Conservation (phyloP, 2,888 invertebrate species). For the Acanthosepion lycidas region DNA sequence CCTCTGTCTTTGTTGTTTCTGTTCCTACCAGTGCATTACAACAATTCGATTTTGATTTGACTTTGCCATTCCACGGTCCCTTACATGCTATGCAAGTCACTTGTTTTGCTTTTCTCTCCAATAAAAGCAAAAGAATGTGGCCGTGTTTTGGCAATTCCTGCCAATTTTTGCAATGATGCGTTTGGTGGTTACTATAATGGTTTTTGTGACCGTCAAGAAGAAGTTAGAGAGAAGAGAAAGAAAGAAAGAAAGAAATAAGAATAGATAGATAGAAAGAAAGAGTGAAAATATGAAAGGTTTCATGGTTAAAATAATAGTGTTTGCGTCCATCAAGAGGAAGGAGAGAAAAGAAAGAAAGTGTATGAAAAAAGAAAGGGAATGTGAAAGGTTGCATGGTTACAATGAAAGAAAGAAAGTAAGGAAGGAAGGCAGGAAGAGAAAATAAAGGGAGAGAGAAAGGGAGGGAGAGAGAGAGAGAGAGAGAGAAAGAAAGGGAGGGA, state of each 20-base stretch:
- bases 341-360: neutral
- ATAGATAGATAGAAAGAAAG: neutral
- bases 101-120: neutral
- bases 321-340: neutral
- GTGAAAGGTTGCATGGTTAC: too few species aligned
- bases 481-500: too few species aligned
- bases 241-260: neutral
- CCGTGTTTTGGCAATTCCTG: neutral
- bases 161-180: neutral
- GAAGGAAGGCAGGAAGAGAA: neutral
- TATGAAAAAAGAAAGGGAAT: neutral
- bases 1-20: neutral
- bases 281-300: neutral
- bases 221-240: neutral
- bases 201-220: neutral
- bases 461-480: neutral
- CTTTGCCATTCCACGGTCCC: neutral
- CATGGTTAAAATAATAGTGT: neutral
- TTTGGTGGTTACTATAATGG: neutral
- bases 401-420: too few species aligned
- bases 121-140: neutral
- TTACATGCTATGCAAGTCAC: neutral
- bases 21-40: neutral
- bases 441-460: too few species aligned
- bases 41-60: conserved; percentile 4